Evolutionary conservation across 2,888 invertebrate genomes (phyloP).

Genomic region (Thereva nobilitata): DNA sequence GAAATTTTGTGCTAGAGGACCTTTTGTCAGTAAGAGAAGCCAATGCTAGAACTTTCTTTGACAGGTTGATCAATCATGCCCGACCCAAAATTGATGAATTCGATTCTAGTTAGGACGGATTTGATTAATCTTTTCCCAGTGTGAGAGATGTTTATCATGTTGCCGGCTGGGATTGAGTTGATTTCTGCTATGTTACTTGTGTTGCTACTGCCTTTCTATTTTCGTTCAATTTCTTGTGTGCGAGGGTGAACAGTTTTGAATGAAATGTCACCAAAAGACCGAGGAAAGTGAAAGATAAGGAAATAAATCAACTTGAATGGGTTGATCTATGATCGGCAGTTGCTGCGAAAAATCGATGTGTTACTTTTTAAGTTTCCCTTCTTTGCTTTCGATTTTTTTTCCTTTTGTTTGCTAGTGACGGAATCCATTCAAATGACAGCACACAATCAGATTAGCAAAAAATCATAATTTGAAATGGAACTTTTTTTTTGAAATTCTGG

Average conservation of each 20-base stretch:
- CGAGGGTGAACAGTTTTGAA: slow-evolving; percentile 7
- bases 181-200: slow-evolving; percentile 18
- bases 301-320: slow-evolving; percentile 23
- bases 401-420: too few relatives aligned
- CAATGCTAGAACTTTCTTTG: slow-evolving; percentile 11
- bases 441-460: too few relatives aligned
- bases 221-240: too few relatives aligned
- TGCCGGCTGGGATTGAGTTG: slow-evolving; percentile 4
- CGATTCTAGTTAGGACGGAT: slow-evolving; percentile 14
- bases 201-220: not conserved
- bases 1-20: not conserved
- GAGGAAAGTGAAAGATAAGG: slow-evolving; percentile 26
- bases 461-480: too few relatives aligned
- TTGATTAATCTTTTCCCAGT: slow-evolving; percentile 20
- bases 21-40: not conserved
- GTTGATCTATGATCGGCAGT: not conserved
- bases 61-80: slow-evolving; percentile 24
- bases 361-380: too few relatives aligned
- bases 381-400: too few relatives aligned
- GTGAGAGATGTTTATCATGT: slow-evolving; percentile 17
- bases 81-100: slow-evolving; percentile 16
- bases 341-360: not conserved
- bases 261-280: slow-evolving; percentile 21
- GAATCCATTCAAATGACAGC: too few relatives aligned
- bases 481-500: too few relatives aligned